A percentile compares a stretch with the other conserved stretches of the same genome.
These are phyloP conservation scores for Protonemura montana DNA, from an alignment of 2,888 invertebrate genomes.

Conservation along the genomic window DNA sequence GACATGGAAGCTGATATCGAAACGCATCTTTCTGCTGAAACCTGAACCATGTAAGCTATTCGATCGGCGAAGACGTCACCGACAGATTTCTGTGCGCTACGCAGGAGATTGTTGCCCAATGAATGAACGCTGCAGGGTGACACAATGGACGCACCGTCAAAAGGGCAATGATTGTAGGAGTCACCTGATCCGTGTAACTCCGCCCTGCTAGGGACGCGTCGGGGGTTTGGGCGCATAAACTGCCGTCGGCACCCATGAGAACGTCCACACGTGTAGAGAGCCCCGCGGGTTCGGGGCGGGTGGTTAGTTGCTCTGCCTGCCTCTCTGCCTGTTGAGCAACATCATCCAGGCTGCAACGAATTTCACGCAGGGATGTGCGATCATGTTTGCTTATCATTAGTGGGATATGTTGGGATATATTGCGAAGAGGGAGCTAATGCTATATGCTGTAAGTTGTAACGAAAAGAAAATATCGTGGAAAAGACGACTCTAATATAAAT, in stretches of 20 bases:
- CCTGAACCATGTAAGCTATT: background rate
- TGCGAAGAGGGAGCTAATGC: no score
- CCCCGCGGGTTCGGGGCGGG: background rate
- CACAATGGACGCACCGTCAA: slow-evolving; percentile 39
- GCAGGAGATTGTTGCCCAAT: slow-evolving; percentile 16
- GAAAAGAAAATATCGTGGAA: no score
- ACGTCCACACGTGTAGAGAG: slow-evolving; percentile 42
- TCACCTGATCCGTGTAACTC: slow-evolving; percentile 44
- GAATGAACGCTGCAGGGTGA: slow-evolving; percentile 21
- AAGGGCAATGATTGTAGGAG: slow-evolving; percentile 46
- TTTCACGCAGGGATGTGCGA: background rate
- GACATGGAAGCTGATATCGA: background rate
- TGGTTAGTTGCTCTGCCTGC: background rate
- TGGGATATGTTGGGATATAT: background rate
- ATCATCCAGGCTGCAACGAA: background rate
- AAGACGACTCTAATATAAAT: no score
- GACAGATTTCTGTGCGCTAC: background rate
- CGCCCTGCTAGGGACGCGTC: slow-evolving; percentile 25
- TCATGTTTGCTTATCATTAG: background rate
- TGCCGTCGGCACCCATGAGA: slow-evolving; percentile 43
- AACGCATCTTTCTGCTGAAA: background rate
- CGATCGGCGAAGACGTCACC: slow-evolving; percentile 21
- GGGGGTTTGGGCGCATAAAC: background rate
- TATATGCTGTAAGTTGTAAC: no score
- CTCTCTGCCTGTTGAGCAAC: background rate